phyloP scores from a whole-genome alignment of 2,113 vertebrate genomes.

The Microcebus ravelobensis region DNA sequence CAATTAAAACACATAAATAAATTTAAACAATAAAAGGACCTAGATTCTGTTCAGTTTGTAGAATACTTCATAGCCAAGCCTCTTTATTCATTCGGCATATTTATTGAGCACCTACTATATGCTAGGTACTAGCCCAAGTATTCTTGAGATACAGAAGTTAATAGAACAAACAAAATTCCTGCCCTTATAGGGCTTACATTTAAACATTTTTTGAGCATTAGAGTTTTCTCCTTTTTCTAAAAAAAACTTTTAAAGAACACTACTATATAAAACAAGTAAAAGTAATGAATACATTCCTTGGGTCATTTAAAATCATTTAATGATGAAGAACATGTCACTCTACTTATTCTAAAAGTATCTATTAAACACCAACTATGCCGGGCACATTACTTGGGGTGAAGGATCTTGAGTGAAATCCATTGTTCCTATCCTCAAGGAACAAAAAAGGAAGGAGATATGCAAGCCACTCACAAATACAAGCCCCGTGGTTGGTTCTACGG shows the following conservation, averaged over 20 bases:
- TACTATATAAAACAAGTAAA: background rate
- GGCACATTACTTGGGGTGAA: background rate
- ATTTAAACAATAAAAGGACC: background rate
- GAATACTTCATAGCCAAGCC: background rate
- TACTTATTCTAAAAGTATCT: background rate
- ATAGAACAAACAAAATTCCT: background rate
- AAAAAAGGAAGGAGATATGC: background rate
- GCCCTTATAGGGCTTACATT: background rate
- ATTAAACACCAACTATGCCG: background rate
- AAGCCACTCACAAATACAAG: background rate
- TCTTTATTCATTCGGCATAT: background rate
- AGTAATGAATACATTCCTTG: conserved; percentile 29
- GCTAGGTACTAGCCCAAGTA: background rate
- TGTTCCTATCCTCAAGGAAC: background rate
- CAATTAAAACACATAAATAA: background rate
- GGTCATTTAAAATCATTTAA: conserved; percentile 26
- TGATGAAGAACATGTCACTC: background rate
- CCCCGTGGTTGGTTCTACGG: background rate
- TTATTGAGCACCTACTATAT: background rate
- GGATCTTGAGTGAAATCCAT: background rate
- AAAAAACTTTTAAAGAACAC: background rate
- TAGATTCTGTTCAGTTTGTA: background rate
- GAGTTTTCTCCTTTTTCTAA: background rate
- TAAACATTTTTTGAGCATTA: conserved; percentile 4
- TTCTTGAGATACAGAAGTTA: background rate